These are phyloP conservation scores for Astyanax mexicanus DNA, from an alignment of 2,797 vertebrate genomes.

Conservation along the genomic window DNA sequence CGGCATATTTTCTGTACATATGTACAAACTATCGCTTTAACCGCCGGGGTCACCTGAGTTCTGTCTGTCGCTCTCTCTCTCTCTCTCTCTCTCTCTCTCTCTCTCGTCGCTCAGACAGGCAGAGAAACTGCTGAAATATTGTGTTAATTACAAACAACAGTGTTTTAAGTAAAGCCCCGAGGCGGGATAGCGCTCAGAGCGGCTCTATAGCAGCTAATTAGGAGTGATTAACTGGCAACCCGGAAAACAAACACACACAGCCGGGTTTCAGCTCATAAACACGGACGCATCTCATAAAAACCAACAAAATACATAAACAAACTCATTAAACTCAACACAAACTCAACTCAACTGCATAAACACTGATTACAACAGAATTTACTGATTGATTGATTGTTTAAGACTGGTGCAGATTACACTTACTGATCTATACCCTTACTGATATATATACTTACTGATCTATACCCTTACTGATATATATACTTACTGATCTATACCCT, in stretches of 20 bases:
- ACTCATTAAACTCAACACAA: not conserved
- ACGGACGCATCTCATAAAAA: not conserved
- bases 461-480: too few species aligned
- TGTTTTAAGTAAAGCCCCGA: not conserved
- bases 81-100: not conserved
- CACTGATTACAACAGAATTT: not conserved
- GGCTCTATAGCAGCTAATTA: not conserved
- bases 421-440: too few species aligned
- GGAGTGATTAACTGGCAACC: not conserved
- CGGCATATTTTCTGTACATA: too few species aligned
- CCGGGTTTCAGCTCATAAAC: not conserved
- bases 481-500: too few species aligned
- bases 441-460: too few species aligned
- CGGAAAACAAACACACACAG: not conserved
- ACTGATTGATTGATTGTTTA: too few species aligned
- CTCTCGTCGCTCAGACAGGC: constrained; percentile 7
- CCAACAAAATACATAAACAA: not conserved
- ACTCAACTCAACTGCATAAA: not conserved
- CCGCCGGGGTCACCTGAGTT: not conserved
- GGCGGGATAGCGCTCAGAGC: not conserved
- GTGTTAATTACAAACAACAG: not conserved
- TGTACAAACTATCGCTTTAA: too few species aligned
- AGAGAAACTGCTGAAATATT: not conserved
- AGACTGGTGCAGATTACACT: too few species aligned
- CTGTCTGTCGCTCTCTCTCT: not conserved